Evolutionary conservation across 2,888 invertebrate genomes (phyloP).

Genomic region (Trichogramma dendrolimi): DNA sequence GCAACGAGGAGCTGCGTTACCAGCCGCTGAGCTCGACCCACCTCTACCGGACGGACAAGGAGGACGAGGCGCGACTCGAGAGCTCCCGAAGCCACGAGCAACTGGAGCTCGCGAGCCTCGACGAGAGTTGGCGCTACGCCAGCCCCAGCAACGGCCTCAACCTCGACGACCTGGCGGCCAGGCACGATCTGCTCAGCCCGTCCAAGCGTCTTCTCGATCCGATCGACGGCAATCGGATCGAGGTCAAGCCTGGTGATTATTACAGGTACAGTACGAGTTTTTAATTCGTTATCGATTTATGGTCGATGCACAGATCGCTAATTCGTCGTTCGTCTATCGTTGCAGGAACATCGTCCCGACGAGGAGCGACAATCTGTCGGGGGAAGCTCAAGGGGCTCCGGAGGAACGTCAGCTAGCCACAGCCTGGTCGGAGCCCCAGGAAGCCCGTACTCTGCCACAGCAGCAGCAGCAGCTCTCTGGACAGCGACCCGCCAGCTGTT

Average conservation of each 20-base stretch:
- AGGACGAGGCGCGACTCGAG: constrained; percentile 26
- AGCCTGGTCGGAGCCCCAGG: constrained; percentile 64
- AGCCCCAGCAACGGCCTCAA: constrained; percentile 1
- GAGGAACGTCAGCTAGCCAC: constrained; percentile 54
- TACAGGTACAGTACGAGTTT: constrained; percentile 36
- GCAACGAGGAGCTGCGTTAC: constrained; percentile 5
- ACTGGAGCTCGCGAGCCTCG: not conserved
- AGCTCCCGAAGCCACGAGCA: constrained; percentile 17
- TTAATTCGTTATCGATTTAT: not conserved
- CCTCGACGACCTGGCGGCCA: constrained; percentile 22
- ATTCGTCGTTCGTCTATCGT: not conserved
- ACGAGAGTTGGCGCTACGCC: constrained; percentile 31
- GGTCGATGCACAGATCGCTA: not conserved
- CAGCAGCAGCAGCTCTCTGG: constrained; percentile 33
- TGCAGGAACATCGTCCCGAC: constrained; percentile 41
- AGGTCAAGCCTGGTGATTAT: constrained; percentile 46
- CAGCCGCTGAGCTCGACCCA: constrained; percentile 4
- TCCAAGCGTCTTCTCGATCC: constrained; percentile 46
- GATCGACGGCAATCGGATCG: constrained; percentile 48
- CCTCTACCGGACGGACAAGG: constrained; percentile 13
- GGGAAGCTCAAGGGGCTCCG: constrained; percentile 75
- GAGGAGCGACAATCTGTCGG: constrained; percentile 54
- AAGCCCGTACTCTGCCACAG: constrained; percentile 30
- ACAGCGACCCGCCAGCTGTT: not conserved
- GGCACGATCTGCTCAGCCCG: constrained; percentile 38